Evolutionary conservation across 2,797 vertebrate genomes (phyloP).

Genomic region (Nannoperca obscura): DNA sequence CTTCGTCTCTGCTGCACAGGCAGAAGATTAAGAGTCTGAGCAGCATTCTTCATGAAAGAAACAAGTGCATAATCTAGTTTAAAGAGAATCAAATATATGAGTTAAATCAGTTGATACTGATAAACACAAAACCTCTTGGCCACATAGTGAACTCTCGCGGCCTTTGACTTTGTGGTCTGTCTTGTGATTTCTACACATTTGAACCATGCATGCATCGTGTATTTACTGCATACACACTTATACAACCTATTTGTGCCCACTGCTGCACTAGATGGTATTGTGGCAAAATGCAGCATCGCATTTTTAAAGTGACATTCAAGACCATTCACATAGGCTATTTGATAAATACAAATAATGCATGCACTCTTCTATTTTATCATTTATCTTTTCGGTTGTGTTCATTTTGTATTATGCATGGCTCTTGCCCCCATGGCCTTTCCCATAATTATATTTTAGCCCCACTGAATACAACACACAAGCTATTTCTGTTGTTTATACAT

Average conservation of each 20-base stretch:
- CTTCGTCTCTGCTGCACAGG: conserved; percentile 20
- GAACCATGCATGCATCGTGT: not conserved
- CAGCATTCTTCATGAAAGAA: conserved; percentile 70
- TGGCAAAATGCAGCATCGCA: not conserved
- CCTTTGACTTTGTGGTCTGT: conserved; percentile 26
- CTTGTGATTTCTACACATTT: conserved; percentile 41
- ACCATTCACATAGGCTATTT: not conserved
- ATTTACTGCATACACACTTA: not conserved
- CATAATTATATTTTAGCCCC: conserved; percentile 38
- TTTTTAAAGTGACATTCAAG: not conserved
- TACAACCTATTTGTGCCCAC: not conserved
- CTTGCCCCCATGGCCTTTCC: conserved; percentile 10
- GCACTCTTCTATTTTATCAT: not conserved
- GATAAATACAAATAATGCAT: conserved; percentile 12
- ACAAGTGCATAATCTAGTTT: conserved; percentile 69
- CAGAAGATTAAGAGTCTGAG: conserved; percentile 53
- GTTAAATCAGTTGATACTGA: conserved; percentile 47
- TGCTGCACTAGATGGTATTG: not conserved
- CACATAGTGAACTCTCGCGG: not conserved
- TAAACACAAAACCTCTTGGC: conserved; percentile 34
- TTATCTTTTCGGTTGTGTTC: conserved; percentile 13
- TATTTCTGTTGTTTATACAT: conserved; percentile 37
- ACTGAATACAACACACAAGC: conserved; percentile 27
- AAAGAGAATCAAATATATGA: conserved; percentile 69
- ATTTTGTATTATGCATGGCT: conserved; percentile 8